Evolutionary conservation across 2,888 invertebrate species (phyloP), one percentile per base, ranked within the genome.

Genomic region (Operophtera brumata): DNA sequence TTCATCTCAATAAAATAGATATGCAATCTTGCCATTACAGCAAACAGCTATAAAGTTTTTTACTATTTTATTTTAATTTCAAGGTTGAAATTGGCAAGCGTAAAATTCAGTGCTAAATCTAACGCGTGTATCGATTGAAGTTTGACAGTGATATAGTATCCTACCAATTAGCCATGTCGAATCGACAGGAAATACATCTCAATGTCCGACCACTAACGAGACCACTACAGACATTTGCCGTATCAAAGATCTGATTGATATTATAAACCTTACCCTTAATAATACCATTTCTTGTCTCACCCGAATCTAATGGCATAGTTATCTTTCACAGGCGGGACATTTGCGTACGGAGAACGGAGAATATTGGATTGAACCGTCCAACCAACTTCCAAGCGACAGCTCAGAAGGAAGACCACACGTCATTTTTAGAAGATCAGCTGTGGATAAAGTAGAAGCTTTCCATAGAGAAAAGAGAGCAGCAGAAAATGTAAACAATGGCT

Each of bases 361-460:
- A 77, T 94, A 93, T 80, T 94, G 92, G 86, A 93, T 95, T 61
- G 95, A 95, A 79, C 95, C 95, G 34, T 92, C 92, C 30, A 91
- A 92, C 69, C 90, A 92, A 78, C 81, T 89, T 60, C 65, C 80
- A 47, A 70, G 71, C 58, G 82, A 80, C 66, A 75, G 61, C 54
- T 80, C 71, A 39, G 72, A 78, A 59, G 80, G 79, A 47, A 93
- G 94, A 78, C 92, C 93, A 53, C 94, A 94, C 74, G 90, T 94
- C 41, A 90, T 94, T 54, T 94, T 92, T 70, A 93, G 92, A 78
- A 88, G 94, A 75, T 93, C 94, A 40, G 93, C 93, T 10, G 91
- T 93, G n/a, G 83, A 86, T 59, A 86, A 88, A 77, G 75, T 84
- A 35, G 68, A 80, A 64, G 84, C 87, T 37, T 80, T 77, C 67